Conservation (phyloP, 2,888 invertebrate genomes). For the Disparrhopalites patrizii region DNA sequence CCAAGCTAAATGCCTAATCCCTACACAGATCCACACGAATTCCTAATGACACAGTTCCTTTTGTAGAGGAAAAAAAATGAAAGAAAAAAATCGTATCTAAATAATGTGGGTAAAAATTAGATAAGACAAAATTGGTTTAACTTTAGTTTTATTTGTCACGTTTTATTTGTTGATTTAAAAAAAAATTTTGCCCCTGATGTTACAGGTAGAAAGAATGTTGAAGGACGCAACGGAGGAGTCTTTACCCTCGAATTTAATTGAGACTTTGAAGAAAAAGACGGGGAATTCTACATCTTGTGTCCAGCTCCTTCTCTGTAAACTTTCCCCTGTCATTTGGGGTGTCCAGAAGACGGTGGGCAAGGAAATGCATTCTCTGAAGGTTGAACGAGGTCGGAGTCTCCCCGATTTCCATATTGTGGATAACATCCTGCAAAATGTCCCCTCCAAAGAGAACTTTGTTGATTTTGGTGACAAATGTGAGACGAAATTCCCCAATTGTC, state of each 20-base stretch:
- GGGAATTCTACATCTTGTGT: slow-evolving; percentile 51
- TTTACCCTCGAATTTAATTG: slow-evolving; percentile 53
- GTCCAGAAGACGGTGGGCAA: slow-evolving; percentile 62
- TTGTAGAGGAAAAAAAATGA: too few species aligned
- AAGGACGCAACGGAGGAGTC: slow-evolving; percentile 43
- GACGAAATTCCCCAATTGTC: slow-evolving; percentile 57
- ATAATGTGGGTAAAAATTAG: too few species aligned
- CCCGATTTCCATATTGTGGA: slow-evolving; percentile 21
- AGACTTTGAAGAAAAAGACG: slow-evolving; percentile 48
- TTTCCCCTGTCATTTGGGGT: slow-evolving; percentile 68
- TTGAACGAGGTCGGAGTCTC: neutral
- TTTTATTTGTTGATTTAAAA: slow-evolving; percentile 2
- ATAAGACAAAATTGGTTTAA: too few species aligned
- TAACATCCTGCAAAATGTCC: slow-evolving; percentile 35
- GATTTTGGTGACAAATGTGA: slow-evolving; percentile 63
- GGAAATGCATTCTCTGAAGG: neutral
- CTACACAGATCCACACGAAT: too few species aligned
- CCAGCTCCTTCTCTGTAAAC: slow-evolving; percentile 65
- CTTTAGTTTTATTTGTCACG: neutral
- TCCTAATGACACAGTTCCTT: too few species aligned
- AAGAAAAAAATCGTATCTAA: too few species aligned
- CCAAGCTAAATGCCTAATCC: too few species aligned
- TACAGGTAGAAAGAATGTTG: slow-evolving; percentile 44
- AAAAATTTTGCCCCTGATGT: neutral
- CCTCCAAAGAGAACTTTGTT: slow-evolving; percentile 52